These are phyloP conservation scores for Helobdella robusta DNA, from an alignment of 2,888 invertebrate species.

Conservation along the genomic window DNA sequence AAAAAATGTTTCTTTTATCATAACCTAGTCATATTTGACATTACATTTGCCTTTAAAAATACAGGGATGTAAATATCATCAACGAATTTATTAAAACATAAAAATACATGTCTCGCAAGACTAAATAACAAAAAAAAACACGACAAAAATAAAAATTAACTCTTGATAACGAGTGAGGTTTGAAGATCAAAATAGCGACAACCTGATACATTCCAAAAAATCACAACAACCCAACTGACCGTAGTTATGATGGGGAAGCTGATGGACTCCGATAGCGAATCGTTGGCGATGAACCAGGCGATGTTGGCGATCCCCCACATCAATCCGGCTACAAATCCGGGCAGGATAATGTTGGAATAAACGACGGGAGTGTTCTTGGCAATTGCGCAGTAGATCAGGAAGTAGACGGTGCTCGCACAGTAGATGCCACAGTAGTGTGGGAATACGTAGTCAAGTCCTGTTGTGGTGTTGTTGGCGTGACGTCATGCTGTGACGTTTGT, in stretches of 20 bases:
- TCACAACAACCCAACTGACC: slow-evolving; percentile 30
- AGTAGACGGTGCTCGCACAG: slow-evolving; percentile 46
- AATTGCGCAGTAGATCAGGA: slow-evolving; percentile 47
- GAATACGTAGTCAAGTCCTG: slow-evolving; percentile 51
- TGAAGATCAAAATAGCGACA: too few relatives aligned
- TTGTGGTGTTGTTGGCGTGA: too few relatives aligned
- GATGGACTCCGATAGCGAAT: slow-evolving; percentile 50
- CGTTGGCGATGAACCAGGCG: slow-evolving; percentile 53
- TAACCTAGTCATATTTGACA: too few relatives aligned
- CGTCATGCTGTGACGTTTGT: too few relatives aligned
- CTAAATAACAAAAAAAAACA: neutral
- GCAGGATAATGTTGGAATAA: slow-evolving; percentile 45
- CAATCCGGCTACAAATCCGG: slow-evolving; percentile 50
- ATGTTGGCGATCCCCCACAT: slow-evolving; percentile 53
- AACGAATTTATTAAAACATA: too few relatives aligned
- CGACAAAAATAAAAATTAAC: neutral
- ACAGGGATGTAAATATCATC: too few relatives aligned
- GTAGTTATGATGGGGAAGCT: slow-evolving; percentile 52
- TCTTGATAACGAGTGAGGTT: neutral
- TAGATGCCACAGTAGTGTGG: slow-evolving; percentile 51
- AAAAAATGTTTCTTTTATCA: too few relatives aligned
- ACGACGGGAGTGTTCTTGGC: slow-evolving; percentile 48
- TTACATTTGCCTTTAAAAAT: too few relatives aligned
- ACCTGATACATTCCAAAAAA: neutral
- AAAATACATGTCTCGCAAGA: too few relatives aligned